These are phyloP conservation scores for Drosophila simulans DNA, from an alignment of 1,140 invertebrate species.

Conservation along the genomic window DNA sequence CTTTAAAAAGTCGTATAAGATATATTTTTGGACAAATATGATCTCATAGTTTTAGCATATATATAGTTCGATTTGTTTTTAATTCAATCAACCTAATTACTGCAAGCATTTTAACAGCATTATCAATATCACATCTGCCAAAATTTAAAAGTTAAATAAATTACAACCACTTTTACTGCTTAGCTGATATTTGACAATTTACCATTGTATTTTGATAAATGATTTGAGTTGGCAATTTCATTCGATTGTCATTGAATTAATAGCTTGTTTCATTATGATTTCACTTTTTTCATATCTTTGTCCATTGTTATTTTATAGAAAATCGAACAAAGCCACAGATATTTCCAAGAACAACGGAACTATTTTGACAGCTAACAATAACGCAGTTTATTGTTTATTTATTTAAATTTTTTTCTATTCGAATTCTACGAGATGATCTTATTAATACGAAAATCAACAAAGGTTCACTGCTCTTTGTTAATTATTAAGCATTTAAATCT, in stretches of 20 bases:
- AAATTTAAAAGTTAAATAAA: not conserved
- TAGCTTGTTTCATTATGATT: constrained; percentile 36
- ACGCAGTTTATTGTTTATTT: constrained; percentile 3
- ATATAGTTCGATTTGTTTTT: not conserved
- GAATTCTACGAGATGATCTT: constrained; percentile 13
- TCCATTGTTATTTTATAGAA: constrained; percentile 15
- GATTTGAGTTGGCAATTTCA: constrained; percentile 12
- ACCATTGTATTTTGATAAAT: constrained; percentile 12
- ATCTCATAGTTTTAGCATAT: not conserved
- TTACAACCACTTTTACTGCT: constrained; percentile 15
- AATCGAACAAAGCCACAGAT: constrained; percentile 19
- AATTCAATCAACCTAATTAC: no score
- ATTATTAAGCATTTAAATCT: not conserved
- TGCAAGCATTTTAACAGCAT: no score
- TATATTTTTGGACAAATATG: not conserved
- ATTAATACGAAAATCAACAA: constrained; percentile 4
- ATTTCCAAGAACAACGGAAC: constrained; percentile 38
- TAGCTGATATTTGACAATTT: not conserved
- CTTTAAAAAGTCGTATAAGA: not conserved
- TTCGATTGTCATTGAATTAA: constrained; percentile 9
- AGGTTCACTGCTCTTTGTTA: not conserved
- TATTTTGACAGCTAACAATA: constrained; percentile 9
- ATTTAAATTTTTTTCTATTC: constrained; percentile 18
- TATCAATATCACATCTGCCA: no score
- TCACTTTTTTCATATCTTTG: constrained; percentile 30